These are phyloP conservation scores for Pyrgus malvae DNA, from an alignment of 2,888 invertebrate species.

Conservation along the genomic window DNA sequence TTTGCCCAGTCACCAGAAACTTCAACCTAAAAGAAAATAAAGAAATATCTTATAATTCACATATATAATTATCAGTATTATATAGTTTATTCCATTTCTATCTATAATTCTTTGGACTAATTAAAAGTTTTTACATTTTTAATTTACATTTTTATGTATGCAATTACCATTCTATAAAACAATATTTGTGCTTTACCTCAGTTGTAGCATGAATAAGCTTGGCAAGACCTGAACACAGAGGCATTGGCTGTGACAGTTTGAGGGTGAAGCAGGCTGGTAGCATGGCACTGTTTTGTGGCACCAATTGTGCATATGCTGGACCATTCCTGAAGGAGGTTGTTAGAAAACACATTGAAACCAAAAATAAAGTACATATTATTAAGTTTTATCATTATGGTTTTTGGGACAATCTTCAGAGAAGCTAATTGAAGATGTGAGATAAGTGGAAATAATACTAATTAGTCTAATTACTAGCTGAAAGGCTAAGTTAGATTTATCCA, in stretches of 20 bases:
- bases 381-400: no score
- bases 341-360: no score
- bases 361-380: no score
- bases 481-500: no score
- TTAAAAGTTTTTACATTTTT: no score
- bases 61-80: not conserved
- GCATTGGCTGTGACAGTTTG: conserved; percentile 91
- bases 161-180: not conserved
- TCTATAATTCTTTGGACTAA: not conserved
- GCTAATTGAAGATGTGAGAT: no score
- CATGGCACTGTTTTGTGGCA: conserved; percentile 92
- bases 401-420: no score
- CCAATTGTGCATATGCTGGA: conserved; percentile 91
- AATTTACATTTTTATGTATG: not conserved
- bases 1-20: conserved; percentile 71
- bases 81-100: not conserved
- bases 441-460: no score
- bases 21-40: conserved; percentile 56
- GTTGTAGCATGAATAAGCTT: conserved; percentile 75
- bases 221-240: conserved; percentile 90
- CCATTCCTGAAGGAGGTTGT: conserved; percentile 34
- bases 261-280: conserved; percentile 93
- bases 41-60: not conserved
- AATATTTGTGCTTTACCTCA: conserved; percentile 48
- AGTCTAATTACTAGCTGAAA: no score